These are phyloP conservation scores for Sesia bembeciformis DNA, from an alignment of 2,888 invertebrate genomes.

Conservation along the genomic window DNA sequence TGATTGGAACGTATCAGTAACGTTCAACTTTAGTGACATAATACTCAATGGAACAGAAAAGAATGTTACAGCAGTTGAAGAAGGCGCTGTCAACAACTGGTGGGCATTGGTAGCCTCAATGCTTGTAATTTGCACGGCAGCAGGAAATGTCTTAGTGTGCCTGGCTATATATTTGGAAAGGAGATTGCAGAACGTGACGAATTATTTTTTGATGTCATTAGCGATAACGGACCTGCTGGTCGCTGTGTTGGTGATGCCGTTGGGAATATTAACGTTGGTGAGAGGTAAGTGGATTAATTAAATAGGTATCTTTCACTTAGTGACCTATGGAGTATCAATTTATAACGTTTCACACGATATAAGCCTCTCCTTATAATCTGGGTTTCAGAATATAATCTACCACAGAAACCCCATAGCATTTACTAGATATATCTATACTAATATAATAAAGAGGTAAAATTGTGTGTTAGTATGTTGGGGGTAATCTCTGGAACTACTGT, in stretches of 20 bases:
- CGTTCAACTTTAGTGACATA: conserved; percentile 12
- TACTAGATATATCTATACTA: no score
- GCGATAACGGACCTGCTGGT: conserved; percentile 97
- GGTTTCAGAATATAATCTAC: no score
- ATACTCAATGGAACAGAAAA: conserved; percentile 26
- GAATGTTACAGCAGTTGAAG: conserved; percentile 18
- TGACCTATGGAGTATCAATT: no score
- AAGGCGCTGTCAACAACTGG: conserved; percentile 77
- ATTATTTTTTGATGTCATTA: conserved; percentile 96
- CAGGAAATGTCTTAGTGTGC: conserved; percentile 95
- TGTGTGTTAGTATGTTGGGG: no score
- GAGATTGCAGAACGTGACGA: conserved; percentile 95
- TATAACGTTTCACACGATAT: no score
- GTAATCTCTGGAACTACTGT: no score
- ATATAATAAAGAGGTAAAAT: no score
- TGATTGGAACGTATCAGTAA: conserved; percentile 17
- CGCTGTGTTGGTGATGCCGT: conserved; percentile 95
- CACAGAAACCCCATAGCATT: no score
- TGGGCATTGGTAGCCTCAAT: conserved; percentile 86
- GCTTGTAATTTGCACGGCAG: conserved; percentile 88
- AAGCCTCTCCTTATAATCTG: no score
- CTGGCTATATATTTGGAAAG: conserved; percentile 94
- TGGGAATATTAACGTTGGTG: conserved; percentile 88
- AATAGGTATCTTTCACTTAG: no score
- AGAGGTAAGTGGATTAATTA: conserved; percentile 76